phyloP scores from a whole-genome alignment of 92 coral and sea anemone genomes.

The Heteractis magnifica region DNA sequence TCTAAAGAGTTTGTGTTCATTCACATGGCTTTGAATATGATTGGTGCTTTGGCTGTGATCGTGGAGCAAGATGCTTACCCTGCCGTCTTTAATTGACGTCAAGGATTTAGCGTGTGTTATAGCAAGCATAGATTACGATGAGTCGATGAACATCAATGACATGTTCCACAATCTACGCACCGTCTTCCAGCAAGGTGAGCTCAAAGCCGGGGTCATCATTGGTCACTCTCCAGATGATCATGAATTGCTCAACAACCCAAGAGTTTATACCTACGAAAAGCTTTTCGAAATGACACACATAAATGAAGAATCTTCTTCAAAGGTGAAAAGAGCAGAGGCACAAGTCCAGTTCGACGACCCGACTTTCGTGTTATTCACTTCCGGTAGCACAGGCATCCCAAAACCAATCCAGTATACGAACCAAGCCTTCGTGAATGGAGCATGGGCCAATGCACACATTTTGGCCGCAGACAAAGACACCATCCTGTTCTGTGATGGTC shows the following conservation, averaged over 20 bases:
- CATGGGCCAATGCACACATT: conserved; percentile 12
- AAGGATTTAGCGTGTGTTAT: conserved; percentile 17
- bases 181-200: background rate
- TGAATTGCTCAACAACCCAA: conserved; percentile 7
- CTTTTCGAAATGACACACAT: background rate
- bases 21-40: conserved; percentile 28
- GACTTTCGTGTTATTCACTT: conserved; percentile 23
- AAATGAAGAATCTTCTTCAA: background rate
- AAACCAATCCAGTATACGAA: conserved; percentile 38
- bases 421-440: conserved; percentile 27
- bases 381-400: conserved; percentile 34
- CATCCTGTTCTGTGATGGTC: conserved; percentile 29
- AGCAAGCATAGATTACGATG: background rate
- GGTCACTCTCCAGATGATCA: conserved; percentile 9
- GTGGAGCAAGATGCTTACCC: background rate
- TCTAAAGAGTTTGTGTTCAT: conserved; percentile 4
- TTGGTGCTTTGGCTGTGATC: conserved; percentile 14
- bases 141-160: background rate
- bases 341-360: conserved; percentile 42
- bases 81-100: background rate
- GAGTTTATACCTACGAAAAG: conserved; percentile 14
- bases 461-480: conserved; percentile 7
- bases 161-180: background rate
- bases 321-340: conserved; percentile 20
- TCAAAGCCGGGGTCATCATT: conserved; percentile 7